Conservation (phyloP, 2,797 vertebrate genomes). For the Cichlasoma orientale region DNA sequence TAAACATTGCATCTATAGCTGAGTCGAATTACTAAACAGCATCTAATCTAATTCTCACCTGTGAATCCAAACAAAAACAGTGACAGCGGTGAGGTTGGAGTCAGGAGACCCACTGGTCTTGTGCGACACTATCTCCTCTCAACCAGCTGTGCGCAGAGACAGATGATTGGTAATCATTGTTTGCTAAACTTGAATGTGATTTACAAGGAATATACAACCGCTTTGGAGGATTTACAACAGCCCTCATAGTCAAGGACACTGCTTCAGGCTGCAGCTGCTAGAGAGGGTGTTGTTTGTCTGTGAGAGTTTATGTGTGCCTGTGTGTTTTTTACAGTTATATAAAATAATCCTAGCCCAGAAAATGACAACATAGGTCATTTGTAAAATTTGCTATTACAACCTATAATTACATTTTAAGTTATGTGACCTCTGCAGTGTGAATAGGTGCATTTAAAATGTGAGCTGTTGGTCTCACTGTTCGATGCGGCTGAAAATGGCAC, state of each 20-base stretch:
- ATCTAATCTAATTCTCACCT: slow-evolving; percentile 19
- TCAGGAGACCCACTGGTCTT: neutral
- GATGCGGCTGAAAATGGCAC: neutral
- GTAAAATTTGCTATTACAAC: neutral
- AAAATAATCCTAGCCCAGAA: neutral
- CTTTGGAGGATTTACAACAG: slow-evolving; percentile 28
- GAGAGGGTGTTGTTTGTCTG: neutral
- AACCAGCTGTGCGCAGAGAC: neutral
- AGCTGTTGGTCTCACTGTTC: neutral
- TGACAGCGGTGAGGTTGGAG: neutral
- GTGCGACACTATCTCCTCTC: neutral
- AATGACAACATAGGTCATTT: neutral
- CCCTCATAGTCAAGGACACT: slow-evolving; percentile 20
- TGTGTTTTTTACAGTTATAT: neutral
- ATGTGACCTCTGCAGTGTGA: neutral
- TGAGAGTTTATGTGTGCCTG: neutral
- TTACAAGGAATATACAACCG: slow-evolving; percentile 7
- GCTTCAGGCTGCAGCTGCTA: neutral
- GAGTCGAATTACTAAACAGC: slow-evolving; percentile 4
- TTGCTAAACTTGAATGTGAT: slow-evolving; percentile 7
- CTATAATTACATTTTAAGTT: slow-evolving; percentile 4
- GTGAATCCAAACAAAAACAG: slow-evolving; percentile 6
- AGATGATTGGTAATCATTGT: slow-evolving; percentile 9
- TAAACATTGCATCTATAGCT: slow-evolving; percentile 1
- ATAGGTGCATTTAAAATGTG: neutral